Base-by-base conservation (phyloP, 1,140 invertebrate species). In the Procambarus clarkii region DNA sequence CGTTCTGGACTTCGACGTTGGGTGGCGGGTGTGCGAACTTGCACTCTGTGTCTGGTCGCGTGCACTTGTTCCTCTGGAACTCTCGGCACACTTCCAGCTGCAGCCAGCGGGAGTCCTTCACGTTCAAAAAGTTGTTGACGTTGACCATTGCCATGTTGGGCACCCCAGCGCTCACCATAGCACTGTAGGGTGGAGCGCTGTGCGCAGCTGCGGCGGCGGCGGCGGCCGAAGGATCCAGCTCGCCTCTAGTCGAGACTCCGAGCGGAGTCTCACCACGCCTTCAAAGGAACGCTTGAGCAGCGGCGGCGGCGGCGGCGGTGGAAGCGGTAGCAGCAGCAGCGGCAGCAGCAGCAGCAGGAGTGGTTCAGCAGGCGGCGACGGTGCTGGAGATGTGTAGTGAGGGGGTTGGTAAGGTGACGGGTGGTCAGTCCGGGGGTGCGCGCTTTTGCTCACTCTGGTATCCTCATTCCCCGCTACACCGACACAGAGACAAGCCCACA, bases 1-100 rank as follows among this genome's bases (percentile, higher is more conserved):
- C 99, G 95, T 99, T 99, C 96, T 99, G 99, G 93, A 99, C 98
- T 96, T 99, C 99, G 93, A 99, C 99, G 95, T 99, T 99, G 93
- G 98, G 97, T 86, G 98, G 98, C 77, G 99, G 99, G 96, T 99
- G 99, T 92, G 99, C 99, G 95, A 99, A 99, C 96, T 99, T 99
- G 97, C 99, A 99, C 95, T 99, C 99, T 93, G 97, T 98, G 96
- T 99, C 99, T 64, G 98, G 97, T 94, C 99, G 97, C 93, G 98
- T 98, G 95, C 99, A 99, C 96, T 99, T 99, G 96, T 99, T 99
- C 94, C 99, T 96, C 96, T 99, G 99, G 95, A 98, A 99, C 95
- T 99, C 99, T 91, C 99, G 97, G 96, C 99, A 99, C 94, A 99
- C 99, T 96, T 99, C 99, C 94, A 99, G 96, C 95, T 99, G 99